Evolutionary conservation across 2,797 vertebrate species (phyloP), one percentile per base, ranked within the genome.

Genomic region (Rhabdomys pumilio): DNA sequence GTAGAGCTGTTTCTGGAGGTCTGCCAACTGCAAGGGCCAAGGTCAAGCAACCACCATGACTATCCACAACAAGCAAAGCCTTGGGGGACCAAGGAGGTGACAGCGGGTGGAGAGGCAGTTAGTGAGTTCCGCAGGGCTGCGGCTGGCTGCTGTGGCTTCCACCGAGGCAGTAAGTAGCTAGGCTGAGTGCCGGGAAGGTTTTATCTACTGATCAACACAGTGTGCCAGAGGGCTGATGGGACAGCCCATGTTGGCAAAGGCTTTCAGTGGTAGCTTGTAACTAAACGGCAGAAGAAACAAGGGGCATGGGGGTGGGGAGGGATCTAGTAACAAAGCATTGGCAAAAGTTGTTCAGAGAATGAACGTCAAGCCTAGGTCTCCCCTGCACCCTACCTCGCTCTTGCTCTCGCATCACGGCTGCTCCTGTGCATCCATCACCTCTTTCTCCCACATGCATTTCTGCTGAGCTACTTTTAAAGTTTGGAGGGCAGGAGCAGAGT

Each of bases 171-270:
- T 34, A 63, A 92, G 89, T n/a, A 63, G 91, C 96, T 89, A 95
- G 90, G 93, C 92, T 63, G 1, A n/a, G 96, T 96, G 96, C 97
- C n/a, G 96, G 93, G 96, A 97, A 98, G 98, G 96, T 96, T 98
- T 98, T 98, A 98, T 98, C 97, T 98, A 96, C 98, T 97, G 98
- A 97, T 99, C 98, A 98, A 57, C 67, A 29, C 86, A 15, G 97
- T 98, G 98, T 98, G 99, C 99, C 98, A 97, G 98, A 98, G 98
- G 98, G 98, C 98, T 98, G 98, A 96, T 98, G 98, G 99, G 98
- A 98, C 97, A 98, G 97, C 98, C 98, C 98, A 94, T 97, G 97
- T 98, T 98, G 98, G 98, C 98, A 98, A 98, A 96, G 92, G 96
- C 53, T 96, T 98, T 93, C 97, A 95, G 96, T 88, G 91, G 96